Evolutionary conservation across 2,888 invertebrate genomes (phyloP).

Genomic region (Trachelus stipa): DNA sequence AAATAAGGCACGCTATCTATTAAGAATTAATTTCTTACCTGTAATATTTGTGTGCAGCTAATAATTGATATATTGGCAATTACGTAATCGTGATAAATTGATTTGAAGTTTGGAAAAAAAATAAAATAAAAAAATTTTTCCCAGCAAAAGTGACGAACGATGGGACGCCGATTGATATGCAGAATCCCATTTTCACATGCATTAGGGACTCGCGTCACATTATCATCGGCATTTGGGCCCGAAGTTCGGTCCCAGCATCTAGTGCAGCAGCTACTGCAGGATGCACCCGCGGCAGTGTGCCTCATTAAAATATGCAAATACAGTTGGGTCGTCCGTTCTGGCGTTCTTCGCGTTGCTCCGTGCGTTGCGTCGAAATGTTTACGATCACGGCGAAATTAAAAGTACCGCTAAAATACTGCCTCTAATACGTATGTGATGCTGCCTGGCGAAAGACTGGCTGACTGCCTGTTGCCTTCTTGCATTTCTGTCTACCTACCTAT

Average conservation of each 20-base stretch:
- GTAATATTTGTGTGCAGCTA: neutral
- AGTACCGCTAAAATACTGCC: constrained; percentile 63
- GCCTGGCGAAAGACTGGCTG: neutral
- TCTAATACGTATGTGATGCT: constrained; percentile 49
- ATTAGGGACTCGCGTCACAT: constrained; percentile 47
- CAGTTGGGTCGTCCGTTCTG: constrained; percentile 52
- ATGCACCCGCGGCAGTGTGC: constrained; percentile 44
- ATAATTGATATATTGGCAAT: neutral
- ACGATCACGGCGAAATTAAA: constrained; percentile 65
- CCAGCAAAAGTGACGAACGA: neutral
- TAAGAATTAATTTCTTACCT: constrained; percentile 10
- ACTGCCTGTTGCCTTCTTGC: neutral
- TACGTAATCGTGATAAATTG: neutral
- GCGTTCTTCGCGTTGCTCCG: constrained; percentile 36
- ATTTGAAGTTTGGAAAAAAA: neutral
- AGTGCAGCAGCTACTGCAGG: constrained; percentile 14
- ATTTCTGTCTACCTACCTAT: constrained; percentile 3
- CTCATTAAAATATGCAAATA: constrained; percentile 67
- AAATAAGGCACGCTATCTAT: neutral
- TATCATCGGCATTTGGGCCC: constrained; percentile 53
- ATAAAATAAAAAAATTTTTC: too few relatives aligned
- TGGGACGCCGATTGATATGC: constrained; percentile 23
- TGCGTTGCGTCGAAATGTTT: constrained; percentile 63
- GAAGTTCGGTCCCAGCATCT: constrained; percentile 7
- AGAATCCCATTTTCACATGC: constrained; percentile 30